phyloP scores from a whole-genome alignment of 2,888 invertebrate species.

The Hydriomena furcata region DNA sequence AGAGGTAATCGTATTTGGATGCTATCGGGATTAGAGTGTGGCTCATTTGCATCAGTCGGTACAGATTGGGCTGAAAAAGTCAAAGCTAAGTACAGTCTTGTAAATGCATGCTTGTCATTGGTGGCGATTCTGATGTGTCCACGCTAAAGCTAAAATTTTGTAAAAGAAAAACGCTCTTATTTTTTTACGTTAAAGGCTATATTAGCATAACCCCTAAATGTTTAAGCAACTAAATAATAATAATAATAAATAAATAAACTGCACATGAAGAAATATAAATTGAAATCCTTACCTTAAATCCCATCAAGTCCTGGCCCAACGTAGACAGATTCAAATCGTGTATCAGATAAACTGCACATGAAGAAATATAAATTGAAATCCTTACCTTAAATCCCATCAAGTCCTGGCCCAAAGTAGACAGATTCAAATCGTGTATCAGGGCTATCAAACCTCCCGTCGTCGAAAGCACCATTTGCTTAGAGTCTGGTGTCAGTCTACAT shows the following conservation, averaged over 20 bases:
- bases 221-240: too few relatives aligned
- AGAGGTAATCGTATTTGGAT: constrained; percentile 91
- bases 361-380: not conserved
- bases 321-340: constrained; percentile 93
- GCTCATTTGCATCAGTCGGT: constrained; percentile 94
- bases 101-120: too few relatives aligned
- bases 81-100: too few relatives aligned
- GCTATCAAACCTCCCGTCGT: constrained; percentile 96
- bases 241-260: too few relatives aligned
- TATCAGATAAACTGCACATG: too few relatives aligned
- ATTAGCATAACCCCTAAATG: too few relatives aligned
- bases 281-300: constrained; percentile 87
- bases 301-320: constrained; percentile 90
- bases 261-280: too few relatives aligned
- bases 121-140: too few relatives aligned
- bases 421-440: constrained; percentile 93
- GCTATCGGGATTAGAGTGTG: constrained; percentile 92
- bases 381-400: constrained; percentile 92
- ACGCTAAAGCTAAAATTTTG: too few relatives aligned
- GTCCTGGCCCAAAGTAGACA: constrained; percentile 90
- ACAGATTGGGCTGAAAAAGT: constrained; percentile 92
- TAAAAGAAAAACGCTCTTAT: too few relatives aligned
- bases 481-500: constrained; percentile 93
- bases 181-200: too few relatives aligned
- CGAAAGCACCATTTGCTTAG: constrained; percentile 93